Percentiles rank a stretch among this genome's conserved stretches.
Conservation (phyloP, 2,113 vertebrate genomes). For the Lamprologus sp. region DNA sequence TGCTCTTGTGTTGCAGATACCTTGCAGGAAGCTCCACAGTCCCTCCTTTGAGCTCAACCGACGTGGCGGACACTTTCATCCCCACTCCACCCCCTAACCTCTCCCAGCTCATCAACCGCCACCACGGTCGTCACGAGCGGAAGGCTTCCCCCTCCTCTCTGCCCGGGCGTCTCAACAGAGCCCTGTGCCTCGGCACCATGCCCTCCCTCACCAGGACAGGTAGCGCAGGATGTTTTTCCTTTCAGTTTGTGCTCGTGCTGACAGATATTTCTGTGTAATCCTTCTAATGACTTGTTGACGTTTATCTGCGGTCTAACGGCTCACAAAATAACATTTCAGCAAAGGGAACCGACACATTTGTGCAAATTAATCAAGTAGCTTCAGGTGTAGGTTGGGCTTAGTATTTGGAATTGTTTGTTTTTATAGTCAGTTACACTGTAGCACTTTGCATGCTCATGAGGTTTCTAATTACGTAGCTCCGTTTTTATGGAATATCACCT, state of each 20-base stretch:
- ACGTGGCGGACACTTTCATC: slow-evolving; percentile 66
- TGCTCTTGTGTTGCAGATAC: slow-evolving; percentile 79
- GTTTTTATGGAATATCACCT: background rate
- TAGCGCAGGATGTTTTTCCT: slow-evolving; percentile 24
- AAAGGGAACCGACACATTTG: background rate
- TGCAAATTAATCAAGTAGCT: background rate
- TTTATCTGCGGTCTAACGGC: background rate
- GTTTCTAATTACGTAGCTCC: background rate
- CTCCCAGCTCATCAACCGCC: slow-evolving; percentile 77
- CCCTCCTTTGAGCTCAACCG: slow-evolving; percentile 38
- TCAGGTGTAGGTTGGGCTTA: background rate
- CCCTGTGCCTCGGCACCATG: slow-evolving; percentile 86
- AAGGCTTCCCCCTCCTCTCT: slow-evolving; percentile 82
- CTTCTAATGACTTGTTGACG: rapidly evolving
- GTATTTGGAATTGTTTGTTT: background rate
- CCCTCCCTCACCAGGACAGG: slow-evolving; percentile 84
- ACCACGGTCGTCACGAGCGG: slow-evolving; percentile 71
- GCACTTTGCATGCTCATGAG: background rate
- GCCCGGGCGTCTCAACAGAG: slow-evolving; percentile 84
- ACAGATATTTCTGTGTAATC: background rate
- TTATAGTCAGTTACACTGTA: background rate
- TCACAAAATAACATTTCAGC: background rate
- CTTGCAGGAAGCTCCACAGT: slow-evolving; percentile 68
- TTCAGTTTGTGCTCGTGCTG: background rate
- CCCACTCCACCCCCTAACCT: slow-evolving; percentile 82